Base-by-base conservation (phyloP, 1,140 invertebrate genomes). In the Apis cerana region DNA sequence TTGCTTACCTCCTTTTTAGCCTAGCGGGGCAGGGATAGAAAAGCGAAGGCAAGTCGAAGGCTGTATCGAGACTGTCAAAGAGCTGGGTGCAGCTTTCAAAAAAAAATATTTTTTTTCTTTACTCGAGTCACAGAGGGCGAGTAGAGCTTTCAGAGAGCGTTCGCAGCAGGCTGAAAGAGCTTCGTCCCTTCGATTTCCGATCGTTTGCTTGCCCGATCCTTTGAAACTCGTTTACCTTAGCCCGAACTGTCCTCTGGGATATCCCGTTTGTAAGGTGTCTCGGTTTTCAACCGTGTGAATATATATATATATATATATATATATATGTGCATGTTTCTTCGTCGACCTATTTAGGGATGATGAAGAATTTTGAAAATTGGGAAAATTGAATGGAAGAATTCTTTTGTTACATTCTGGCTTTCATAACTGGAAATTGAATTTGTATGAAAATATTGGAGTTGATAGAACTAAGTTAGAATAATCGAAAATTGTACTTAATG, bases 51-150 rank as follows among this genome's bases (percentile, higher is more conserved):
- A 12, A 9, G 15, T 21, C n/a, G 8, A 62, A 8, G 23, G 79
- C 19, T 8, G 72, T 62, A 33, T 76, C 62, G 33, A 7, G 33
- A 43, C 33, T 43, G 27, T 83, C 75, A 87, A 83, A 86, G 85
- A 84, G 56, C 58, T 59, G 9, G 48, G 75, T 33, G 52, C 56
- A 80, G 81, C 85, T 78, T 75, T 65, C 61, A 56, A 58, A 71
- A 81, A 87, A 62, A 78, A 43, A 43, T 43, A n/a, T 33, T 33
- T 43, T 43, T 43, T 43, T 72, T 54, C 56, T 27, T 54, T 54
- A 13, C n/a, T 75, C 72, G 59, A 65, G 62, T 64, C 61, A 27
- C 50, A 54, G 50, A 79, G 33, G 52, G 17, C 33, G 54, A n/a
- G 8, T 4, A 43, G 21, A 19, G 15, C 15, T n/a, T 12, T 33